Conservation (phyloP, 2,888 invertebrate species). For the Hoplodrina blanda region DNA sequence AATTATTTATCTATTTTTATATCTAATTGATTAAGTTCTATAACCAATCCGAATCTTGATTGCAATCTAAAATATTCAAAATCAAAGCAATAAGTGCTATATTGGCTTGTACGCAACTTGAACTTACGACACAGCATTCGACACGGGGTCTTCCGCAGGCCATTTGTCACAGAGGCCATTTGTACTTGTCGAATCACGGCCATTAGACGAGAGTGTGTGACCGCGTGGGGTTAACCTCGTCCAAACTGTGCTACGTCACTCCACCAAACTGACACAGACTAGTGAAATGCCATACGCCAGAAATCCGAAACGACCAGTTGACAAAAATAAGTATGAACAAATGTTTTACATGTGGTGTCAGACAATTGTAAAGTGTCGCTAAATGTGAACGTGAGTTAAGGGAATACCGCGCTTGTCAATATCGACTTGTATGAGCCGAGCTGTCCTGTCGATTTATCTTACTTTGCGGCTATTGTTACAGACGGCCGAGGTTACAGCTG, state of each 20-base stretch:
- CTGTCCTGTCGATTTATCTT: constrained; percentile 88
- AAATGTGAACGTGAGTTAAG: constrained; percentile 73
- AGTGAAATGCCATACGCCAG: constrained; percentile 58
- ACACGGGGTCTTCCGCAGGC: constrained; percentile 87
- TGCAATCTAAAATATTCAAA: constrained; percentile 54
- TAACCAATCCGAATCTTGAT: constrained; percentile 23
- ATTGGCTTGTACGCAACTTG: constrained; percentile 81
- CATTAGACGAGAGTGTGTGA: constrained; percentile 90
- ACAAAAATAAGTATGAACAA: constrained; percentile 28
- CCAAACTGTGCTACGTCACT: constrained; percentile 77
- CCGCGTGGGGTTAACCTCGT: constrained; percentile 86
- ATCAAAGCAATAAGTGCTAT: constrained; percentile 77
- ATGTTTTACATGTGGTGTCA: constrained; percentile 62
- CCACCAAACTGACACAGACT: constrained; percentile 74
- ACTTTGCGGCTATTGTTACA: constrained; percentile 88
- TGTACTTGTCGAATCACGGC: constrained; percentile 91
- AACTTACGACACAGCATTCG: constrained; percentile 83
- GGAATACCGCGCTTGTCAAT: constrained; percentile 84
- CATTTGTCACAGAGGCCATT: constrained; percentile 91
- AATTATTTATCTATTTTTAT: constrained; percentile 22
- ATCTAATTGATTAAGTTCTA: constrained; percentile 9
- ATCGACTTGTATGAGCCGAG: constrained; percentile 84
- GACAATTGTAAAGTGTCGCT: constrained; percentile 58
- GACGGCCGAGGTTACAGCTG: constrained; percentile 82
- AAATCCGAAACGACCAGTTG: constrained; percentile 59